Evolutionary conservation across 2,797 vertebrate species (phyloP).

Genomic region (Capromys pilorides): DNA sequence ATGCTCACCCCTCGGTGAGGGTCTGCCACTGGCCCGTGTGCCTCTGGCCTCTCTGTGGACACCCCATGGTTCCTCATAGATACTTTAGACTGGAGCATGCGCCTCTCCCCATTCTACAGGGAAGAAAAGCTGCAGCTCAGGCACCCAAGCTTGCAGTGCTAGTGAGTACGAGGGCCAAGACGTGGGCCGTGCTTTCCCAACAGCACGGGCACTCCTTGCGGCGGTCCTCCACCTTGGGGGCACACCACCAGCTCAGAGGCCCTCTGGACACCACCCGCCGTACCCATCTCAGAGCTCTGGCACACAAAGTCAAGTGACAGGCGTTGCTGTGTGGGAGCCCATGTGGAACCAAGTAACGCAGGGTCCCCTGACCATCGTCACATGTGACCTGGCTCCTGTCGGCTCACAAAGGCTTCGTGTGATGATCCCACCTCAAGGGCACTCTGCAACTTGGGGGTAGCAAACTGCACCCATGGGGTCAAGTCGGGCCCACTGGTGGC

Average conservation of each 20-base stretch:
- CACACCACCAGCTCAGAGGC: rapidly evolving
- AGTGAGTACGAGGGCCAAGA: not conserved
- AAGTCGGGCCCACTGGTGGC: not conserved
- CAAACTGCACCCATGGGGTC: not conserved
- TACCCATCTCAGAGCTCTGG: not conserved
- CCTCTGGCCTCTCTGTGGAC: not conserved
- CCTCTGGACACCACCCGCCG: not conserved
- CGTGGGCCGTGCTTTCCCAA: not conserved
- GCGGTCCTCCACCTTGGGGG: not conserved
- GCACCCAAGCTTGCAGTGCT: not conserved
- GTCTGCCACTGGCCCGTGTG: not conserved
- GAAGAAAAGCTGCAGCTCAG: not conserved
- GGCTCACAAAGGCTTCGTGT: not conserved
- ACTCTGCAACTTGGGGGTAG: not conserved
- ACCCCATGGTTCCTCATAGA: not conserved
- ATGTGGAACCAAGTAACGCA: not conserved
- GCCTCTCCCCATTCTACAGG: not conserved
- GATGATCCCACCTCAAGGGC: not conserved
- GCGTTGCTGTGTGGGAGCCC: rapidly evolving
- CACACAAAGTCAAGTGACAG: not conserved
- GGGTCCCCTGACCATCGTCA: not conserved
- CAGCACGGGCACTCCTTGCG: not conserved
- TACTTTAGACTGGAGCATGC: not conserved
- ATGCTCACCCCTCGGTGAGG: not conserved
- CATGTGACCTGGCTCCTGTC: not conserved